These are phyloP conservation scores for Nematopogon swammerdamellus DNA, from an alignment of 2,888 invertebrate species.

Conservation along the genomic window DNA sequence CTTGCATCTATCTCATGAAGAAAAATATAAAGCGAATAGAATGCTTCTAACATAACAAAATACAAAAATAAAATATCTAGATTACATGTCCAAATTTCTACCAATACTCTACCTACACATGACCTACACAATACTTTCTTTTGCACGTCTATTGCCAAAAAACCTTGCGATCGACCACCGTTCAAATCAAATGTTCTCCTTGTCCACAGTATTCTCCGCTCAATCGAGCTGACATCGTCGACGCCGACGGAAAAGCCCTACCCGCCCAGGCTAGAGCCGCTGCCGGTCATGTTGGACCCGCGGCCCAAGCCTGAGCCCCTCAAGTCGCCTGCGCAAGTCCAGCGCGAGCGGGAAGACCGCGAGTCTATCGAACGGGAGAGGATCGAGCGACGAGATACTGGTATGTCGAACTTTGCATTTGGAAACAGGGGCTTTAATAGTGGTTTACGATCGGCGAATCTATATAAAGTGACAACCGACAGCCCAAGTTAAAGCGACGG, in stretches of 20 bases:
- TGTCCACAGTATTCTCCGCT: slow-evolving; percentile 69
- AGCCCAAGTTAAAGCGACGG: no score
- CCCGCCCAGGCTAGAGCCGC: slow-evolving; percentile 7
- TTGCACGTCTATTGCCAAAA: no score
- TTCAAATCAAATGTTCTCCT: slow-evolving; percentile 10
- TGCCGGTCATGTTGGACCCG: slow-evolving; percentile 11
- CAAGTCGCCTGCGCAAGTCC: slow-evolving; percentile 39
- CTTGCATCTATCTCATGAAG: no score
- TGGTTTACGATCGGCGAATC: no score
- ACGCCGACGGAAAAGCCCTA: slow-evolving; percentile 21
- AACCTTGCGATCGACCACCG: background rate
- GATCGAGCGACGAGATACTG: slow-evolving; percentile 37
- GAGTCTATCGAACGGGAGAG: slow-evolving; percentile 35
- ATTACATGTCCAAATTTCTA: no score
- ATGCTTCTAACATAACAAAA: no score
- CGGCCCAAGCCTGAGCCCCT: slow-evolving; percentile 27
- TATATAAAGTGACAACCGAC: no score
- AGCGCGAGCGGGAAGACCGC: slow-evolving; percentile 26
- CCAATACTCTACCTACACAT: no score
- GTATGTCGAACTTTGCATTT: slow-evolving; percentile 30
- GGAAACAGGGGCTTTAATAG: no score
- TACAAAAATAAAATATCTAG: no score
- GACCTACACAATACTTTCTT: no score
- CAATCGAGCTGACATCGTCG: slow-evolving; percentile 68
- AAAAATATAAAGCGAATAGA: no score